Conservation (phyloP, 2,113 vertebrate species). For the Hyperoodon ampullatus region DNA sequence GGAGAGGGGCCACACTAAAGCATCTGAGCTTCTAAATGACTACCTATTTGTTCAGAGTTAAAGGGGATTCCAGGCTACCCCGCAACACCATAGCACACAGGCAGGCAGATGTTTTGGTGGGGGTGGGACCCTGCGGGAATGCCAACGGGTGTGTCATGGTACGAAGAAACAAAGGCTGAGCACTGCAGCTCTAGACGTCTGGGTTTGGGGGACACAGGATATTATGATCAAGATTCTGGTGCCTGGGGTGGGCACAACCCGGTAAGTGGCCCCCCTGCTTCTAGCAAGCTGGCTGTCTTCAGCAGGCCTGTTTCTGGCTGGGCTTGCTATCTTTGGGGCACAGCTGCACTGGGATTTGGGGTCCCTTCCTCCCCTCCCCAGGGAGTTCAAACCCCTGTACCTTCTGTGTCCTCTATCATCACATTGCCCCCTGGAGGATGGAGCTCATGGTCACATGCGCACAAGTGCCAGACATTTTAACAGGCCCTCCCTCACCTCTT, state of each 20-base stretch:
- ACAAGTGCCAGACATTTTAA: neutral
- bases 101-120: neutral
- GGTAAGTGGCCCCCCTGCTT: too few relatives aligned
- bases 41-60: neutral
- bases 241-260: fast-evolving
- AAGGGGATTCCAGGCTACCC: neutral
- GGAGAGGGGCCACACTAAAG: neutral
- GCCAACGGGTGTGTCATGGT: fast-evolving
- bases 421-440: conserved; percentile 17
- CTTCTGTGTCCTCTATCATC: conserved; percentile 3
- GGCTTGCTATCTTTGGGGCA: neutral
- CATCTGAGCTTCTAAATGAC: neutral
- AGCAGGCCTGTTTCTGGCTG: neutral
- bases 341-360: neutral
- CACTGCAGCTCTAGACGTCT: fast-evolving
- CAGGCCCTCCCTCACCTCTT: neutral
- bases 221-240: neutral
- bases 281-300: neutral
- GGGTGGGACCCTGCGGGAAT: fast-evolving
- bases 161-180: neutral
- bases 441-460: neutral
- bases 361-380: neutral
- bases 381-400: neutral
- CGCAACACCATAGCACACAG: fast-evolving
- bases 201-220: neutral